Percentiles rank a stretch among this genome's conserved stretches.
Conservation (phyloP, 2,888 invertebrate genomes). For the Xestia rhomboidea region DNA sequence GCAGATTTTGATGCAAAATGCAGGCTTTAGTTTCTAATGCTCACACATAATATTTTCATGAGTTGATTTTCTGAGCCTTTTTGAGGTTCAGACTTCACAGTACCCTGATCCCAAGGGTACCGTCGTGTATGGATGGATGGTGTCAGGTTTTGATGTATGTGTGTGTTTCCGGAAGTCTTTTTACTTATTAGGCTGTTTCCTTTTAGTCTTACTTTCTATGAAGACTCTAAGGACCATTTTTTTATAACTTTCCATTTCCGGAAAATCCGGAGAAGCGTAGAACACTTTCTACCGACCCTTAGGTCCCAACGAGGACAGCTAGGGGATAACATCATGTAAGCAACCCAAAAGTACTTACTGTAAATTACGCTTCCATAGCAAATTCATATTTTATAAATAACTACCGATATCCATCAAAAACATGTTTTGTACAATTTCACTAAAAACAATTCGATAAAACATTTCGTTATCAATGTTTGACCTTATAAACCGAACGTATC, state of each 20-base stretch:
- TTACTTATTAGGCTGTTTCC: slow-evolving; percentile 1
- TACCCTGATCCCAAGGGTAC: slow-evolving; percentile 16
- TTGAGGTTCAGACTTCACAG: neutral
- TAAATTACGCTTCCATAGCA: neutral
- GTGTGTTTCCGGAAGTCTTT: slow-evolving; percentile 4
- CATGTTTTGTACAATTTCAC: slow-evolving; percentile 7
- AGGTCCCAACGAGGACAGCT: neutral
- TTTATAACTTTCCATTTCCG: neutral
- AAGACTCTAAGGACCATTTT: neutral
- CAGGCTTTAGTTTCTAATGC: no score
- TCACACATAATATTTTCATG: neutral
- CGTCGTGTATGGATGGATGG: slow-evolving; percentile 26
- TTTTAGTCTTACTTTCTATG: neutral
- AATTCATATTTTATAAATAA: neutral
- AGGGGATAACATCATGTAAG: neutral
- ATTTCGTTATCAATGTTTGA: slow-evolving; percentile 46
- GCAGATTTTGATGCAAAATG: neutral
- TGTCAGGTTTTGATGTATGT: slow-evolving; percentile 18
- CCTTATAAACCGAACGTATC: slow-evolving; percentile 50
- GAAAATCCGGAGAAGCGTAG: neutral
- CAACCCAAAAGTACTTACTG: neutral
- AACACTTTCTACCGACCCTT: neutral
- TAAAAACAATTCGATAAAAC: slow-evolving; percentile 39
- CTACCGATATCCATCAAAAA: slow-evolving; percentile 12
- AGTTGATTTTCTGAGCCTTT: neutral